Evolutionary conservation across 2,113 vertebrate species (phyloP).

Genomic region (Hiodon alosoides): DNA sequence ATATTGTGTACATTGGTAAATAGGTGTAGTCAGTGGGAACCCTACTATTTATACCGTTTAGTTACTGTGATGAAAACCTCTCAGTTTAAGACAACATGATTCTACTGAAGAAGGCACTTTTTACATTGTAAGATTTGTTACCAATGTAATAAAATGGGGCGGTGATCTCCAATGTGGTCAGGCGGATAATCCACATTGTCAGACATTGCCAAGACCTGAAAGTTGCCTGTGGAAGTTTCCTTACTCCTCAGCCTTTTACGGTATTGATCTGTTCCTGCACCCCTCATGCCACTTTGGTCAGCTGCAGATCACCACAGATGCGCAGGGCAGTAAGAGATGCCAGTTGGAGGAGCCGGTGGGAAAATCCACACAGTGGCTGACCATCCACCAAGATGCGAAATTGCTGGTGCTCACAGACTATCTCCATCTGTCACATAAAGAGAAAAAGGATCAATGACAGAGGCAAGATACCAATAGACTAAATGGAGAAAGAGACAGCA

Average conservation of each 20-base stretch:
- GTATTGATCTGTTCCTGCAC: neutral
- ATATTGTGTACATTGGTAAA: too few species aligned
- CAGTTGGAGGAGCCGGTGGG: conserved; percentile 67
- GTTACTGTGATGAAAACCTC: neutral
- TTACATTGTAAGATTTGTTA: conserved; percentile 14
- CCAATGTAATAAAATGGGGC: conserved; percentile 6
- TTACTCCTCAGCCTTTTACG: conserved; percentile 4
- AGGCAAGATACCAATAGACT: conserved; percentile 9
- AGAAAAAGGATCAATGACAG: conserved; percentile 1
- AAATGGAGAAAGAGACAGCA: conserved; percentile 2
- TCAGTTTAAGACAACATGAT: conserved; percentile 3
- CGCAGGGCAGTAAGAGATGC: conserved; percentile 70
- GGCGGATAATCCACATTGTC: neutral
- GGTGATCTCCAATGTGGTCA: neutral
- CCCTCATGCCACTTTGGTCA: conserved; percentile 81
- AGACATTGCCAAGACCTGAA: conserved; percentile 7
- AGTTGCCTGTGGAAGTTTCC: neutral
- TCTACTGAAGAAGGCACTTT: conserved; percentile 19
- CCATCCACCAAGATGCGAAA: conserved; percentile 82
- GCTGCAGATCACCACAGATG: conserved; percentile 74
- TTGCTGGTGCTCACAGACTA: conserved; percentile 86
- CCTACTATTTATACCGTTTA: neutral
- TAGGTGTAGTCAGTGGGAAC: neutral
- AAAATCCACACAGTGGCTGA: conserved; percentile 77
- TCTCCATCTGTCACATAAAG: conserved; percentile 71